phyloP scores from a whole-genome alignment of 1,140 invertebrate species.

The Drosophila watanabei region DNA sequence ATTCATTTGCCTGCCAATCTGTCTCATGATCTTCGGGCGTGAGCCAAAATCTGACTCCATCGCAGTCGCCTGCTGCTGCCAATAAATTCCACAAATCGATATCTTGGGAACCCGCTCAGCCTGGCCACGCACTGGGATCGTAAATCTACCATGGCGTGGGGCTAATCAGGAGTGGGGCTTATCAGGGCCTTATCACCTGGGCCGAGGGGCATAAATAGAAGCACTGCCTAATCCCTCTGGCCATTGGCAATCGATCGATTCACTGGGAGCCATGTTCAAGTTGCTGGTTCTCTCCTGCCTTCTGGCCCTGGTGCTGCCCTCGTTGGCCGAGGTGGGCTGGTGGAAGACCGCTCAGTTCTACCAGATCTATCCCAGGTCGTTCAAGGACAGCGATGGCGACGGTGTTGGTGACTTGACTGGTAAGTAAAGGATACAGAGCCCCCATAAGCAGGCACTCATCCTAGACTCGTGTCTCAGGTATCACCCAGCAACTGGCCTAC shows the following conservation, averaged over 20 bases:
- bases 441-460: no score
- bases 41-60: constrained; percentile 11
- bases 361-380: constrained; percentile 93
- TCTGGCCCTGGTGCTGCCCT: constrained; percentile 56
- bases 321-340: constrained; percentile 87
- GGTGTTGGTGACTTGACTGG: constrained; percentile 91
- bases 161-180: constrained; percentile 45
- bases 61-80: background rate
- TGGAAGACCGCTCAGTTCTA: constrained; percentile 91
- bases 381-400: constrained; percentile 91
- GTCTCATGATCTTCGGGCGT: constrained; percentile 60
- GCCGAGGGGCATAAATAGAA: constrained; percentile 58
- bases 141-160: constrained; percentile 32
- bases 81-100: constrained; percentile 51
- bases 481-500: constrained; percentile 88
- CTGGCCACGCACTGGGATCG: constrained; percentile 6
- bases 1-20: constrained; percentile 54
- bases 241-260: constrained; percentile 41
- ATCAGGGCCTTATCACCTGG: constrained; percentile 41
- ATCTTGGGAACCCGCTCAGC: constrained; percentile 15
- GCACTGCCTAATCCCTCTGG: constrained; percentile 47
- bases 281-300: constrained; percentile 59
- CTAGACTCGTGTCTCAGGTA: constrained; percentile 82
- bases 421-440: constrained; percentile 10
- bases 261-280: constrained; percentile 45